A percentile compares a stretch with the other conserved stretches of the same genome.
phyloP scores from a whole-genome alignment of 2,113 vertebrate genomes.

The Redunca redunca region DNA sequence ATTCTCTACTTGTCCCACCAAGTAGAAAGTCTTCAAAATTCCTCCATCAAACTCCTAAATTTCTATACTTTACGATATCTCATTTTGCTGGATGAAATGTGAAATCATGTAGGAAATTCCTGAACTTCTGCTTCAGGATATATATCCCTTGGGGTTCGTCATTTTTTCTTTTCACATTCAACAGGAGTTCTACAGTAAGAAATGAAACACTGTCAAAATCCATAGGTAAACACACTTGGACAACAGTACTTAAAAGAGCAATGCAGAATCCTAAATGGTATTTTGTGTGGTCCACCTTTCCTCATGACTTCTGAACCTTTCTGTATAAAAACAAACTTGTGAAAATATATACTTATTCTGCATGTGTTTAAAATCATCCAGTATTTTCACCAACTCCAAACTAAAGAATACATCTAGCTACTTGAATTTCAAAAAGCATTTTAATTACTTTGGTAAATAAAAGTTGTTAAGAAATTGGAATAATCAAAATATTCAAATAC shows the following conservation, averaged over 20 bases:
- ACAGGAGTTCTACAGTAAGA: not conserved
- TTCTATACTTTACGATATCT: not conserved
- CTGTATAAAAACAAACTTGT: not conserved
- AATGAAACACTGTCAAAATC: not conserved
- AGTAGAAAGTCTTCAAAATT: constrained; percentile 25
- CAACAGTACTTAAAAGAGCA: not conserved
- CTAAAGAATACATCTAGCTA: not conserved
- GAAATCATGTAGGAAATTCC: not conserved
- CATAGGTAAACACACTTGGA: not conserved
- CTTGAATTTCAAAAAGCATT: not conserved
- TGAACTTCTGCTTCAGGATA: not conserved
- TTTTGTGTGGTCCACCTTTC: not conserved
- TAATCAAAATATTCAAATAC: constrained; percentile 44
- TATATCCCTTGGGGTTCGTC: not conserved
- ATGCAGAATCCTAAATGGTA: not conserved
- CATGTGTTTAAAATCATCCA: not conserved
- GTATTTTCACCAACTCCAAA: not conserved
- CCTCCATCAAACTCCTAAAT: not conserved
- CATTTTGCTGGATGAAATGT: not conserved
- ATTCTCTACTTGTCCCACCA: not conserved
- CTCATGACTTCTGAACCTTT: not conserved
- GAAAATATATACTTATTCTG: not conserved
- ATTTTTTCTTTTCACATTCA: constrained; percentile 16
- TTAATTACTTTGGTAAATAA: not conserved
- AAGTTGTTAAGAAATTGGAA: constrained; percentile 20